phyloP scores from a whole-genome alignment of 2,888 invertebrate genomes.

The Kryphioiulus occultus region DNA sequence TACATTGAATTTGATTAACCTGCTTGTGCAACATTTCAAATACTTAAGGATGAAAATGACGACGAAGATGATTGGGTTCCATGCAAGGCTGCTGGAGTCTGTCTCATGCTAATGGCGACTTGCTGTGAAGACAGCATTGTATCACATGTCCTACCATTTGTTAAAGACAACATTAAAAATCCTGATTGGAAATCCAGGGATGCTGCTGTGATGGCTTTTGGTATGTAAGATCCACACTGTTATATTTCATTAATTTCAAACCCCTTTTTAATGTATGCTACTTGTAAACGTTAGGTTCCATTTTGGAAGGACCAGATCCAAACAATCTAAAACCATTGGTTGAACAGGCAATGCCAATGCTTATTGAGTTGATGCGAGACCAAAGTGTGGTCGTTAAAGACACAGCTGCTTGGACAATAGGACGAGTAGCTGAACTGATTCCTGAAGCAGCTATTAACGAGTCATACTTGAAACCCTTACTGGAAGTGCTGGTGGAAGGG shows the following conservation, averaged over 20 bases:
- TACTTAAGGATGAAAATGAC: conserved; percentile 80
- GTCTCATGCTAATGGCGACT: conserved; percentile 94
- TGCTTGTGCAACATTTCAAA: not conserved
- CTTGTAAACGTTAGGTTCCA: conserved; percentile 65
- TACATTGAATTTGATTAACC: too few species aligned
- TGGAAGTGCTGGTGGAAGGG: conserved; percentile 70
- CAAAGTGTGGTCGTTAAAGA: conserved; percentile 92
- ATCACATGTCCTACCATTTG: conserved; percentile 94
- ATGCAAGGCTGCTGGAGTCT: conserved; percentile 98
- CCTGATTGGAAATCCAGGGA: conserved; percentile 92
- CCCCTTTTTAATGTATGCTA: not conserved
- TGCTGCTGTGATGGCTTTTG: conserved; percentile 99
- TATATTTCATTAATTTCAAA: not conserved
- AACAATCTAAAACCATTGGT: conserved; percentile 89
- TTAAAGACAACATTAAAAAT: conserved; percentile 91
- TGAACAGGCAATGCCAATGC: conserved; percentile 94
- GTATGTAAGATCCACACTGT: conserved; percentile 62
- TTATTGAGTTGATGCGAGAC: conserved; percentile 95
- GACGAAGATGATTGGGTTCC: conserved; percentile 99
- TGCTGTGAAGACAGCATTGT: conserved; percentile 98
- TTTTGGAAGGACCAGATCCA: conserved; percentile 89
- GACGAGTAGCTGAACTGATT: conserved; percentile 95
- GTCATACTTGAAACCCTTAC: conserved; percentile 73
- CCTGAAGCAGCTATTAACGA: conserved; percentile 94
- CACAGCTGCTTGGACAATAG: conserved; percentile 98